phyloP scores from a whole-genome alignment of 2,797 vertebrate genomes.

The Sebastes ruberrimus region DNA sequence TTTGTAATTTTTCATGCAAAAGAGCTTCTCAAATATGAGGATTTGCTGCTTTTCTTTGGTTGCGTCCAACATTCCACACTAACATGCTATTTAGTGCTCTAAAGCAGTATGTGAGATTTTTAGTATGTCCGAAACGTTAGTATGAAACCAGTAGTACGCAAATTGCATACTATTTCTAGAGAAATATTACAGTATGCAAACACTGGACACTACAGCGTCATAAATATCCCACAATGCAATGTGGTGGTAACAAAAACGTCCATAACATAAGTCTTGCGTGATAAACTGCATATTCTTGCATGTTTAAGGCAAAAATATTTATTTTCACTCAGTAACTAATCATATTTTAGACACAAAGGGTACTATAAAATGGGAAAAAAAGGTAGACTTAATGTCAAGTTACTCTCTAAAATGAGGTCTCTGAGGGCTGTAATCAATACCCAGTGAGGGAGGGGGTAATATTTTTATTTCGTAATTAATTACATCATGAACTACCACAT shows the following conservation, averaged over 20 bases:
- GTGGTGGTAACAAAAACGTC: too few relatives aligned
- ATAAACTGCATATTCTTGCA: not conserved
- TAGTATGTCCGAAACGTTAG: too few relatives aligned
- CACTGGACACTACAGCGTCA: too few relatives aligned
- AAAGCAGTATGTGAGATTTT: too few relatives aligned
- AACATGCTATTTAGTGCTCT: too few relatives aligned
- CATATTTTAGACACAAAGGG: not conserved
- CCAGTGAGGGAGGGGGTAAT: too few relatives aligned
- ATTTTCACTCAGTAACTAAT: not conserved
- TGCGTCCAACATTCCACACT: too few relatives aligned
- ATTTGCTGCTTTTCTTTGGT: not conserved
- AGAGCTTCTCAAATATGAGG: not conserved
- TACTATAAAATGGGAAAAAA: not conserved
- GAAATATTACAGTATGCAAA: too few relatives aligned
- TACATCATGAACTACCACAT: not conserved
- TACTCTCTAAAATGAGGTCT: not conserved
- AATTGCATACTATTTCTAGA: too few relatives aligned
- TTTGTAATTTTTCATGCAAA: not conserved
- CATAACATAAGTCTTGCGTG: not conserved
- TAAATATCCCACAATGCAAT: too few relatives aligned
- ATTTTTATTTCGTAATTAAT: not conserved
- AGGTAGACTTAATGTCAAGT: not conserved
- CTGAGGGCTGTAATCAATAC: not conserved
- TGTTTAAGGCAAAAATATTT: not conserved
- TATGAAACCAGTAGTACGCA: too few relatives aligned